Base-by-base conservation (phyloP, 2,113 vertebrate genomes). In the Leiothrix lutea region DNA sequence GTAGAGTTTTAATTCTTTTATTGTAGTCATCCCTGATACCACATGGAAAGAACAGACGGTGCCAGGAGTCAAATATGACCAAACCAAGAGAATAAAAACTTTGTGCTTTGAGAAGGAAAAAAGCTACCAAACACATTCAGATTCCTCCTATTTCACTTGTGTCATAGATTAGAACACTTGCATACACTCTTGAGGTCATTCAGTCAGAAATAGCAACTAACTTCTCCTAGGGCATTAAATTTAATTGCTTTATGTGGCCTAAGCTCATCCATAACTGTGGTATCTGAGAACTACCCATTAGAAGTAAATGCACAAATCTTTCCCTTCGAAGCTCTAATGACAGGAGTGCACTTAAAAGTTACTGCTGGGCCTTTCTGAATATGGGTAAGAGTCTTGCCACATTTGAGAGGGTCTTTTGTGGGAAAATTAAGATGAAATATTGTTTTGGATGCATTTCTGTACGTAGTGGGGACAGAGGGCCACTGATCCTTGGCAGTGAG, bases 181-280 rank as follows among this genome's bases (percentile, higher is more conserved):
- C 47, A 67, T 71, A 66, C 79, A 64, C 44, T 85, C 72, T 84
- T 95, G 85, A 94, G 72, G 72, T 92, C 35, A 94, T 82, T 92
- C 67, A 61, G 74, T 88, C 75, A 93, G 72, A 94, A 96, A 95
- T 72, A 94, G 80, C 60, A 93, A 93, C 79, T 71, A 72, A 73
- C 58, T 89, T 92, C 50, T 94, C 57, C 40, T 69, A 58, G 58
- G 36, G 23, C 36, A 81, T 82, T 95, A 62, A 33, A 67, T 95
- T 80, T 77, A 86, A 90, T 88, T 85, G 66, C 54, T 93, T 86
- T 70, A 28, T 69, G 16, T 2, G 7, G 45, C 65, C n/a, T 90
- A 83, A 90, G 69, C 64, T 94, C 47, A 78, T 90, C 51, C 60
- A 67, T 93, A 92, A 74, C 48, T 3, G 1, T 17, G 15, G 54